These are phyloP conservation scores for Lutjanus argentimaculatus DNA, from an alignment of 2,797 vertebrate genomes.

Conservation along the genomic window DNA sequence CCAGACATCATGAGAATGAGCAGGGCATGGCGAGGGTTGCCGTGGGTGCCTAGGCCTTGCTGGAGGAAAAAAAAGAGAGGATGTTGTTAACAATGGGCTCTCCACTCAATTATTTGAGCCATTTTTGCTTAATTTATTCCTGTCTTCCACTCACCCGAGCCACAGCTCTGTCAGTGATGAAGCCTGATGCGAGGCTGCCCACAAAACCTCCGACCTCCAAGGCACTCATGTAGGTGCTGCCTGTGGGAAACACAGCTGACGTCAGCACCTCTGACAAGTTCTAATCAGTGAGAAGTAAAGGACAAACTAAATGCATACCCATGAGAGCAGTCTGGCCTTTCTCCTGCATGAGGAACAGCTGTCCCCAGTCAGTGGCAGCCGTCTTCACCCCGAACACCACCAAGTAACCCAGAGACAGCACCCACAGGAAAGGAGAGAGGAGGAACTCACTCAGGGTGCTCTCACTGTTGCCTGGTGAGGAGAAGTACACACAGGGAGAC, in stretches of 20 bases:
- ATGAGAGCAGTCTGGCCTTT: conserved; percentile 94
- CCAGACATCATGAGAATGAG: conserved; percentile 96
- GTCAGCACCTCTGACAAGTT: conserved; percentile 25
- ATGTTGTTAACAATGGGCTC: background rate
- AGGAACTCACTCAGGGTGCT: conserved; percentile 94
- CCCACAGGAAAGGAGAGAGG: conserved; percentile 96
- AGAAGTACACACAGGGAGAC: background rate
- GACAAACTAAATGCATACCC: conserved; percentile 78
- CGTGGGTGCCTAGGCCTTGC: conserved; percentile 89
- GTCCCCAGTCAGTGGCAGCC: conserved; percentile 97
- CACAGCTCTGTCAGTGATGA: conserved; percentile 95
- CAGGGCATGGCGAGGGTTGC: conserved; percentile 94
- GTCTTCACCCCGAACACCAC: conserved; percentile 99
- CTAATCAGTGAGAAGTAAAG: background rate
- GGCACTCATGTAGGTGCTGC: conserved; percentile 98
- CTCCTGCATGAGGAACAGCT: conserved; percentile 98
- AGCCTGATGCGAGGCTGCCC: conserved; percentile 94
- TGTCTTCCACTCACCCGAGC: conserved; percentile 88
- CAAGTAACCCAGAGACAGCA: conserved; percentile 93
- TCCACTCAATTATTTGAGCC: background rate
- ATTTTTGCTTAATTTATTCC: background rate
- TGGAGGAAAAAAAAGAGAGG: conserved; percentile 65
- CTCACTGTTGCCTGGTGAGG: conserved; percentile 79
- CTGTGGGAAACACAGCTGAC: conserved; percentile 74
- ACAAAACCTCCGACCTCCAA: conserved; percentile 95